Evolutionary conservation across 1,140 invertebrate species (phyloP).

Genomic region (Lepidurus apus): DNA sequence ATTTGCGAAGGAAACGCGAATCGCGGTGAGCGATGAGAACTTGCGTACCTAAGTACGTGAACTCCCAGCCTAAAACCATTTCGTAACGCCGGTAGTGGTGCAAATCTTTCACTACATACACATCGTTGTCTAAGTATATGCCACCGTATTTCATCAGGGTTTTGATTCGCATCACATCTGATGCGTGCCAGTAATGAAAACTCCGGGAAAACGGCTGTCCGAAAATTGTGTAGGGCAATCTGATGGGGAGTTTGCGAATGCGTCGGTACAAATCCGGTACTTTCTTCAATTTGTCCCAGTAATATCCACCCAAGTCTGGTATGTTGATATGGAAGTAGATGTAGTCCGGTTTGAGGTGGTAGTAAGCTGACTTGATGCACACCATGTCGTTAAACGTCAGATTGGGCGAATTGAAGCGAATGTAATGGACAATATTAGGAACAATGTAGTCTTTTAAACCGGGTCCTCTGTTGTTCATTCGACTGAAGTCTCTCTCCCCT

Average conservation of each 20-base stretch:
- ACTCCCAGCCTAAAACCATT: slow-evolving; percentile 42
- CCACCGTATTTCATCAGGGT: slow-evolving; percentile 42
- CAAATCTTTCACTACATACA: slow-evolving; percentile 42
- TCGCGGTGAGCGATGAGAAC: slow-evolving; percentile 42
- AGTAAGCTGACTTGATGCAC: slow-evolving; percentile 27
- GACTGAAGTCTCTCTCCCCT: not conserved
- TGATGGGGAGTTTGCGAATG: slow-evolving; percentile 14
- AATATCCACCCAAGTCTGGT: slow-evolving; percentile 28
- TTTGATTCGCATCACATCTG: slow-evolving; percentile 41
- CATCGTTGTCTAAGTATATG: slow-evolving; percentile 44
- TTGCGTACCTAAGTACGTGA: slow-evolving; percentile 41
- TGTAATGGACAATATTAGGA: slow-evolving; percentile 35
- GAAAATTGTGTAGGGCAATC: slow-evolving; percentile 31
- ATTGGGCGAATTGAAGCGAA: slow-evolving; percentile 27
- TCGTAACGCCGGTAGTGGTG: slow-evolving; percentile 41
- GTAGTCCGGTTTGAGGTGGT: slow-evolving; percentile 32
- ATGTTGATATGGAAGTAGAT: slow-evolving; percentile 34
- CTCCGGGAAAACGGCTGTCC: slow-evolving; percentile 24
- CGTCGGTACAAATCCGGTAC: slow-evolving; percentile 2
- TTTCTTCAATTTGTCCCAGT: slow-evolving; percentile 31
- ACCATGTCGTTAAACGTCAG: slow-evolving; percentile 32
- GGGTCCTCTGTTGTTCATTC: slow-evolving; percentile 34
- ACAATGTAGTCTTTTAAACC: slow-evolving; percentile 24
- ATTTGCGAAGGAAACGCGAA: slow-evolving; percentile 41
- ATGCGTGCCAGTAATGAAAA: slow-evolving; percentile 40